phyloP scores from a whole-genome alignment of 2,113 vertebrate species.

The Phaethon lepturus region DNA sequence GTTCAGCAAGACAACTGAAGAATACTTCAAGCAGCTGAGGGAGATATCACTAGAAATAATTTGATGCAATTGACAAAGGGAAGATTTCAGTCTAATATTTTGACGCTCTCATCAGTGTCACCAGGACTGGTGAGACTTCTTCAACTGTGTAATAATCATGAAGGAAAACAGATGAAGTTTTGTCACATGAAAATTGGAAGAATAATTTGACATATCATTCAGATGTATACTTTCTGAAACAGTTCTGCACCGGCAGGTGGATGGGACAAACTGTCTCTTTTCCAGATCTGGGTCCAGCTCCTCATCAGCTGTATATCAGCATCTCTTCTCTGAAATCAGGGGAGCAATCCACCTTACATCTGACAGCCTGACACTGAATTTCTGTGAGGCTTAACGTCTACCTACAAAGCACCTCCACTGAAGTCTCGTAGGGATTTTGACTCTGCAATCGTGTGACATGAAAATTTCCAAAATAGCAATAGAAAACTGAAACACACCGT shows the following conservation, averaged over 20 bases:
- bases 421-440: neutral
- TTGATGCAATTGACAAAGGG: neutral
- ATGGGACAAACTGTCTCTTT: neutral
- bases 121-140: neutral
- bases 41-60: neutral
- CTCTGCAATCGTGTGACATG: neutral
- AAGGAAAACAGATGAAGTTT: conserved; percentile 1
- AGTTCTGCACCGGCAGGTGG: neutral
- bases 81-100: neutral
- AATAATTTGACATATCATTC: neutral
- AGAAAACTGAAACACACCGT: neutral
- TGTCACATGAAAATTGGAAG: conserved; percentile 7
- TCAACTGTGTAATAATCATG: neutral
- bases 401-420: neutral
- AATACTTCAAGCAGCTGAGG: neutral
- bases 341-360: neutral
- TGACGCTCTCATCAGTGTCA: neutral
- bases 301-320: neutral
- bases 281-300: neutral
- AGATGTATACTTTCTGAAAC: neutral
- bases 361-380: neutral
- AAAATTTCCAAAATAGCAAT: neutral
- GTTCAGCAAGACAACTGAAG: neutral
- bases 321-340: neutral
- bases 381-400: neutral